Base-by-base conservation (phyloP, 2,888 invertebrate species). In the Drosophila atroscutellata region DNA sequence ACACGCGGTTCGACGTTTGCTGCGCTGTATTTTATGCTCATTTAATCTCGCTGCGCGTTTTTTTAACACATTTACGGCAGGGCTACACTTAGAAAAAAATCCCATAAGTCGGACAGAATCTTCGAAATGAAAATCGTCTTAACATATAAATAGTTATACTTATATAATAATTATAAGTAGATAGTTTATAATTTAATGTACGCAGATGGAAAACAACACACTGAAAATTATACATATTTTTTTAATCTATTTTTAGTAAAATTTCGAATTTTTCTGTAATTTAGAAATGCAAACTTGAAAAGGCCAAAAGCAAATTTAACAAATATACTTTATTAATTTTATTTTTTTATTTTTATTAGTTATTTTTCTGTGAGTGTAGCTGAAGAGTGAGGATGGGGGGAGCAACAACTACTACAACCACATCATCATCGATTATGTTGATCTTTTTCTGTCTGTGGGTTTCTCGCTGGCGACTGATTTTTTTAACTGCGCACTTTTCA, bases 371-470 rank as follows among this genome's bases (percentile, higher is more conserved):
- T 24, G 28, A 39, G 57, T 50, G 45, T 24, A 45, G 36, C 7
- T 5, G 51, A 52, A 52, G 15, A 34, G 8, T 26, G 47, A 24
- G 20, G 62, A 47, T 30, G 56, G 9, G 37, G 36, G 37, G 15
- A 37, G 42, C 13, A 42, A 30, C 68, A 32, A 70, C 77, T 54
- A 71, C 71, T 54, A 76, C 71, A 73, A 80, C 72, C 82, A 86
- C 85, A 87, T 89, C 85, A 89, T 86, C 89, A 89, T 86, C 89
- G 85, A 89, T 86, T 86, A 89, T 86, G 85, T 87, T 89, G 85
- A 87, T 86, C 73, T 87, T 89, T 87, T 78, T 75, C 60, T 73
- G 68, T 72, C 76, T 66, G 69, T 66, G 70, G 67, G 72, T 83
- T 73, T 68, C 72, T 62, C 30, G 13, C 76, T 64, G 60, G 67